Evolutionary conservation across 1,140 invertebrate genomes (phyloP).

Genomic region (Heliconius hewitsoni): DNA sequence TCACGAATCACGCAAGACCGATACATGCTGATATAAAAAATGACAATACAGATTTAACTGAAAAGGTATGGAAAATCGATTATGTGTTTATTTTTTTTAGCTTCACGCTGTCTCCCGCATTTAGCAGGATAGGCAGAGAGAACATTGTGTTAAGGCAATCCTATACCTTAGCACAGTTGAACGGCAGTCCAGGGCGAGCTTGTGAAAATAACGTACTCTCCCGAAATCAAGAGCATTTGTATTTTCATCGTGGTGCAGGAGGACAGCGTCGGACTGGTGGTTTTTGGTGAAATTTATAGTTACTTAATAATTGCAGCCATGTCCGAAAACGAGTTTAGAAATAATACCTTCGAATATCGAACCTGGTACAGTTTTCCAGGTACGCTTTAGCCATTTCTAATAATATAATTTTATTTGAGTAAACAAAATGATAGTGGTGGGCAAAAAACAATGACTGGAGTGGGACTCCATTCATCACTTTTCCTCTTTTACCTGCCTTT

Average conservation of each 20-base stretch:
- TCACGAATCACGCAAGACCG: slow-evolving; percentile 60
- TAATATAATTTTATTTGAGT: too few species aligned
- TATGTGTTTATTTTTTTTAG: not conserved
- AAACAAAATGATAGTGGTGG: too few species aligned
- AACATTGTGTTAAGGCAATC: not conserved
- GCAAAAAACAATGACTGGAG: too few species aligned
- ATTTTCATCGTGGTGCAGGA: too few species aligned
- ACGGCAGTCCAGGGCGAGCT: too few species aligned
- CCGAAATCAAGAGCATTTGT: too few species aligned
- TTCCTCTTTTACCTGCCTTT: too few species aligned
- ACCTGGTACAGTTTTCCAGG: slow-evolving; percentile 64
- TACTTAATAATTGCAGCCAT: slow-evolving; percentile 49
- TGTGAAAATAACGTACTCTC: too few species aligned
- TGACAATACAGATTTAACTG: slow-evolving; percentile 40
- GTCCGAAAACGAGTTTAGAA: slow-evolving; percentile 42
- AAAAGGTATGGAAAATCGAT: slow-evolving; percentile 43
- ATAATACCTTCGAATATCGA: slow-evolving; percentile 54
- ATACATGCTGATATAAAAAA: slow-evolving; percentile 68
- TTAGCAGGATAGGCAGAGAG: not conserved
- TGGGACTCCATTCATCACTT: too few species aligned
- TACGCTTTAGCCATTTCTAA: slow-evolving; percentile 31
- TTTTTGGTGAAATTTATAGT: not conserved
- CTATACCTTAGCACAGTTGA: too few species aligned
- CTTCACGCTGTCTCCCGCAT: not conserved
- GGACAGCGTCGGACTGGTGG: too few species aligned